Evolutionary conservation across 2,888 invertebrate species (phyloP).

Genomic region (Erebia palarica): DNA sequence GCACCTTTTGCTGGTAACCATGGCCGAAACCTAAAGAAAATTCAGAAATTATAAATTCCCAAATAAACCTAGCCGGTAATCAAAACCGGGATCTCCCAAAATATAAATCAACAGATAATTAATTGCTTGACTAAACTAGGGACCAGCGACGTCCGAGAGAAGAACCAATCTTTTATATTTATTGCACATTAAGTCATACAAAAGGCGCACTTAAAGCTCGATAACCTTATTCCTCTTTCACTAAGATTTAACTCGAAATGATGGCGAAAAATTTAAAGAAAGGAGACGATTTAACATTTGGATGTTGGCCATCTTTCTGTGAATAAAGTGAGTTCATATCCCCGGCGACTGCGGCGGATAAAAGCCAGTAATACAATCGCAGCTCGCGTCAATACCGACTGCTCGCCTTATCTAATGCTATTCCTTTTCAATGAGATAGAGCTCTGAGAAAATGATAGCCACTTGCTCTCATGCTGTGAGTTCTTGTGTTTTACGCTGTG

Average conservation of each 20-base stretch:
- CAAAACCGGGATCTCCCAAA: no score
- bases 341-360: not conserved
- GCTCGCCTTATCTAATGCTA: constrained; percentile 25
- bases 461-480: constrained; percentile 13
- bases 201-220: no score
- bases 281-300: not conserved
- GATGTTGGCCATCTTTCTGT: constrained; percentile 12
- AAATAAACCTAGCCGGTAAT: no score
- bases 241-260: not conserved
- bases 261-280: not conserved
- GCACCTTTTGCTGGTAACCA: no score
- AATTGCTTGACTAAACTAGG: no score
- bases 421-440: constrained; percentile 26
- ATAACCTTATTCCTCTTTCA: no score
- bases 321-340: constrained; percentile 23
- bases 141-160: no score
- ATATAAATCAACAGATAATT: no score
- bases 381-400: not conserved
- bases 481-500: not conserved
- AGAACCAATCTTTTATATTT: no score
- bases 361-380: not conserved
- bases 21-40: no score
- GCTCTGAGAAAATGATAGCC: constrained; percentile 23
- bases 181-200: no score
- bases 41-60: no score